Evolutionary conservation across 2,888 invertebrate genomes (phyloP).

Genomic region (Kryphioiulus occultus): DNA sequence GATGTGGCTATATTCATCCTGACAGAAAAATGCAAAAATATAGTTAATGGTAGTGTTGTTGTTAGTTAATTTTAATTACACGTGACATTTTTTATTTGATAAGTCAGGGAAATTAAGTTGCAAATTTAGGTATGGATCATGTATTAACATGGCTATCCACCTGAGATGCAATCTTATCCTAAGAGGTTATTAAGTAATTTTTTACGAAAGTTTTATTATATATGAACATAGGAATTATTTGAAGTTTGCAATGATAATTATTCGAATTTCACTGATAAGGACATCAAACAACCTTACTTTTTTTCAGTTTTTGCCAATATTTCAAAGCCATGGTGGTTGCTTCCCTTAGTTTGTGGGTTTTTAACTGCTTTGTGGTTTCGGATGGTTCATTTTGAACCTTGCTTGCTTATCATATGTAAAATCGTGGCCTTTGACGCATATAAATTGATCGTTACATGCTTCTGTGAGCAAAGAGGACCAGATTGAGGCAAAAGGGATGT

Average conservation of each 20-base stretch:
- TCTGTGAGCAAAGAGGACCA: not conserved
- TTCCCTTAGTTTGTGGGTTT: not conserved
- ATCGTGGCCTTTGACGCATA: not conserved
- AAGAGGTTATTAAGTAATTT: too few species aligned
- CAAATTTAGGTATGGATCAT: too few species aligned
- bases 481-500: not conserved
- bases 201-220: too few species aligned
- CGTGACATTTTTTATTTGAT: too few species aligned
- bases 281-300: not conserved
- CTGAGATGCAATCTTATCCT: too few species aligned
- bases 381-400: not conserved
- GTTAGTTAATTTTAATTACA: too few species aligned
- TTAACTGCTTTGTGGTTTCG: not conserved
- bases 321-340: not conserved
- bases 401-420: not conserved
- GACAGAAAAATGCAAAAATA: too few species aligned
- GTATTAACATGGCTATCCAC: too few species aligned
- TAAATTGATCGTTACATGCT: constrained; percentile 3
- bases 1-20: too few species aligned
- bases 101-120: too few species aligned
- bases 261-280: not conserved
- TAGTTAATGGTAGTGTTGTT: too few species aligned
- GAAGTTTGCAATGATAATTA: not conserved
- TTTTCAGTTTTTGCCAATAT: not conserved
- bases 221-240: too few species aligned